Evolutionary conservation across 2,888 invertebrate genomes (phyloP).

Genomic region (Dorcus hopei): DNA sequence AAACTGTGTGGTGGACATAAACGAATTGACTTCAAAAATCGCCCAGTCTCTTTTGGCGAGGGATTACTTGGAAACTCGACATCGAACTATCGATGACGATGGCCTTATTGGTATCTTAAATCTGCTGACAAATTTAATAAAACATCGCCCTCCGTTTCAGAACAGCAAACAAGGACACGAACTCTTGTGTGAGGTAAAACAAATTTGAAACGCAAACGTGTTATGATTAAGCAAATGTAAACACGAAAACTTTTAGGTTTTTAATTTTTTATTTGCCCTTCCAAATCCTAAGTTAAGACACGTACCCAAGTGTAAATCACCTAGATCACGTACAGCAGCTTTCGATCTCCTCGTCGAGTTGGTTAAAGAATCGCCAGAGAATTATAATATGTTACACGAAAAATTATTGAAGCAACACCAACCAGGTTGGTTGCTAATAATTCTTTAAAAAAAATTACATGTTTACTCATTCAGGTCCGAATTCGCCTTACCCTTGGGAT

Average conservation of each 20-base stretch:
- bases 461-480: constrained; percentile 55
- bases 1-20: constrained; percentile 64
- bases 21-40: constrained; percentile 62
- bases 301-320: constrained; percentile 91
- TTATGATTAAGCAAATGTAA: constrained; percentile 23
- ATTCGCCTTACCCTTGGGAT: constrained; percentile 91
- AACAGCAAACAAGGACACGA: constrained; percentile 71
- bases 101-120: constrained; percentile 85
- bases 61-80: constrained; percentile 79
- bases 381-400: constrained; percentile 79
- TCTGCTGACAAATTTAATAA: constrained; percentile 81
- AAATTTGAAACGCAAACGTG: neutral
- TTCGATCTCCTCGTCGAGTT: constrained; percentile 89
- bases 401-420: constrained; percentile 84
- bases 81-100: constrained; percentile 82
- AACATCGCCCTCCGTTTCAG: constrained; percentile 86
- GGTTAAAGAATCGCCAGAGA: constrained; percentile 79
- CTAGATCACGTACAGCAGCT: constrained; percentile 82
- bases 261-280: constrained; percentile 85
- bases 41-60: constrained; percentile 71
- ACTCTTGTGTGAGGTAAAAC: constrained; percentile 59
- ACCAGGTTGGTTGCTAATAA: constrained; percentile 54
- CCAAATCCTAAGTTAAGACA: constrained; percentile 82
- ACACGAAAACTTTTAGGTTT: constrained; percentile 57
- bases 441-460: neutral